Percentiles rank a stretch among this genome's conserved stretches.
Conservation (phyloP, 2,797 vertebrate genomes). For the Lindbergichthys nudifrons region DNA sequence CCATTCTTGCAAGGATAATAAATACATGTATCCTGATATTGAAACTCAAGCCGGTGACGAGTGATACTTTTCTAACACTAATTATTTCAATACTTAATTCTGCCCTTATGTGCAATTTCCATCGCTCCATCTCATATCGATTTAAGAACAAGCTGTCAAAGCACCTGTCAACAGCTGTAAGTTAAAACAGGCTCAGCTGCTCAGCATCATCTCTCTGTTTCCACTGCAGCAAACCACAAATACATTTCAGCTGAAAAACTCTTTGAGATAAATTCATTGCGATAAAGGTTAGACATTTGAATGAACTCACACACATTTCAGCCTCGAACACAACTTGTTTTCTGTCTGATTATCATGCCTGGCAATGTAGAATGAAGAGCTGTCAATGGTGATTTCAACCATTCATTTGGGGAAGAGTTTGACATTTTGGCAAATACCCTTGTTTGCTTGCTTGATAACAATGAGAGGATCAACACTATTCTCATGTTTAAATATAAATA, state of each 20-base stretch:
- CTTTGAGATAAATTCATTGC: slow-evolving; percentile 2
- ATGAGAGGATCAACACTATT: background rate
- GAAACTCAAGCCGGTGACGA: too few relatives aligned
- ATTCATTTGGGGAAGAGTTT: background rate
- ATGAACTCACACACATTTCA: slow-evolving; percentile 5
- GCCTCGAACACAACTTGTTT: background rate
- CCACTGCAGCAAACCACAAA: slow-evolving; percentile 9
- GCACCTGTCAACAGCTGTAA: slow-evolving; percentile 33
- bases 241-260: slow-evolving; percentile 8
- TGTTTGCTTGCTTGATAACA: slow-evolving; percentile 1
- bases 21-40: too few relatives aligned
- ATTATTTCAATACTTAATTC: slow-evolving; percentile 31
- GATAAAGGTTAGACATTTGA: background rate
- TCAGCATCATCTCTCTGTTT: slow-evolving; percentile 16
- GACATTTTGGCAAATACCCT: background rate
- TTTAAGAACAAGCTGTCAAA: slow-evolving; percentile 42
- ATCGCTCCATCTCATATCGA: slow-evolving; percentile 35
- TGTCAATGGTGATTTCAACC: background rate
- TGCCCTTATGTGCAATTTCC: slow-evolving; percentile 5
- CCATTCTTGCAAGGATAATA: too few relatives aligned
- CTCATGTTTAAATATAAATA: too few relatives aligned
- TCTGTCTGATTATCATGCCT: background rate
- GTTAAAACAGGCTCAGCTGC: slow-evolving; percentile 37
- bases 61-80: too few relatives aligned
- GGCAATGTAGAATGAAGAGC: background rate